phyloP scores from a whole-genome alignment of 2,888 invertebrate species.

The Drosophila kanekoi region DNA sequence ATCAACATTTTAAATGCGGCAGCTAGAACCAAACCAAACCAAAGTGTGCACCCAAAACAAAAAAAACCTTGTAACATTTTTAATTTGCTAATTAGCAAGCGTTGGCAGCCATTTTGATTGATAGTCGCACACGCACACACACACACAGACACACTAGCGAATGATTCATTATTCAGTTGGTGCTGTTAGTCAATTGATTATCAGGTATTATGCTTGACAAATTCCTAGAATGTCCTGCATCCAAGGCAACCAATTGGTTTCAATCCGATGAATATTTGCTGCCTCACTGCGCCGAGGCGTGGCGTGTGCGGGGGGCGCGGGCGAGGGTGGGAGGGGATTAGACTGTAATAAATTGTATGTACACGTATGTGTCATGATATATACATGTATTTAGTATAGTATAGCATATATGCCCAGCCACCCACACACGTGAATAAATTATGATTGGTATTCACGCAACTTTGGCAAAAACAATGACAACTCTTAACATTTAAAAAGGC shows the following conservation, averaged over 20 bases:
- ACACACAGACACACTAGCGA: background rate
- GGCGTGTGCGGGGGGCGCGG: background rate
- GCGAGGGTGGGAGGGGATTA: too few relatives aligned
- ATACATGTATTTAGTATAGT: background rate
- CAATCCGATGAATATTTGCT: slow-evolving; percentile 47
- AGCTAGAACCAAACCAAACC: slow-evolving; percentile 21
- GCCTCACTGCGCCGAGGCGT: slow-evolving; percentile 34
- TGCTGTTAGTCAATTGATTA: slow-evolving; percentile 74
- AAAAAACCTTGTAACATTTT: slow-evolving; percentile 63
- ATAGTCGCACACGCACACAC: slow-evolving; percentile 31
- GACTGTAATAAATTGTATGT: slow-evolving; percentile 27
- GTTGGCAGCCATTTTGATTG: slow-evolving; percentile 64
- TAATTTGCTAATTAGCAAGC: slow-evolving; percentile 74
- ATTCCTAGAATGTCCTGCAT: slow-evolving; percentile 33
- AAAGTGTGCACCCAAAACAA: slow-evolving; percentile 13
- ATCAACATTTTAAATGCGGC: slow-evolving; percentile 63
- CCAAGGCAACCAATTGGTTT: slow-evolving; percentile 51
- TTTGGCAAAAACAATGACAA: slow-evolving; percentile 78
- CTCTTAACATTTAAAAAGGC: slow-evolving; percentile 71
- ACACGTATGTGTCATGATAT: slow-evolving; percentile 30
- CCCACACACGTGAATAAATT: slow-evolving; percentile 65
- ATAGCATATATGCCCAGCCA: too few relatives aligned
- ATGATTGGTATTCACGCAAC: slow-evolving; percentile 69
- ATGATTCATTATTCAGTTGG: slow-evolving; percentile 64
- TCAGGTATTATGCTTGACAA: slow-evolving; percentile 72